Conservation (phyloP, 2,888 invertebrate genomes). For the Nephrotoma flavescens region DNA sequence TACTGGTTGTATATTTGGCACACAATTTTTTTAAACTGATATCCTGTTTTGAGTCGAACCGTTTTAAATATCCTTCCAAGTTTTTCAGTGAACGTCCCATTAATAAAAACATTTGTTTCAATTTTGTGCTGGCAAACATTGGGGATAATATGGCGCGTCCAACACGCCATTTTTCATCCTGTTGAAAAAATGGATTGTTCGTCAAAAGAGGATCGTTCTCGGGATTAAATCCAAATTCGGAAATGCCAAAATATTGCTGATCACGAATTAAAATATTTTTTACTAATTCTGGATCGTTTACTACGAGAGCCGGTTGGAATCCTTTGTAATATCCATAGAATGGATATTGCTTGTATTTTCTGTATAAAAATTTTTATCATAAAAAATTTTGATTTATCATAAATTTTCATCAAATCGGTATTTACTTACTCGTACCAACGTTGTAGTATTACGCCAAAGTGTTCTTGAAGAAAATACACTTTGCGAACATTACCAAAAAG, state of each 20-base stretch:
- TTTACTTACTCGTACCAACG: neutral
- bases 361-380: neutral
- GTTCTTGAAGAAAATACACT: neutral
- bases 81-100: neutral
- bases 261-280: slow-evolving; percentile 7
- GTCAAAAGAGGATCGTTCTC: slow-evolving; percentile 3
- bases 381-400: neutral
- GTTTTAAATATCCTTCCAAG: neutral
- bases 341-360: slow-evolving; percentile 3
- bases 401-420: neutral
- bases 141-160: neutral
- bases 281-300: slow-evolving; percentile 3
- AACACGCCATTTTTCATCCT: slow-evolving; percentile 3
- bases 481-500: neutral
- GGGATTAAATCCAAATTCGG: slow-evolving; percentile 1
- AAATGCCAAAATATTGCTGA: neutral
- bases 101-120: neutral
- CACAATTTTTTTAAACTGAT: neutral
- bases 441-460: neutral
- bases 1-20: slow-evolving; percentile 6
- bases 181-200: slow-evolving; percentile 5
- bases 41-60: neutral
- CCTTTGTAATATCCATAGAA: slow-evolving; percentile 4
- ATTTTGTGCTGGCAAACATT: slow-evolving; percentile 1
- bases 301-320: neutral